Conservation (phyloP, 2,797 vertebrate genomes). For the Ibycter americanus region DNA sequence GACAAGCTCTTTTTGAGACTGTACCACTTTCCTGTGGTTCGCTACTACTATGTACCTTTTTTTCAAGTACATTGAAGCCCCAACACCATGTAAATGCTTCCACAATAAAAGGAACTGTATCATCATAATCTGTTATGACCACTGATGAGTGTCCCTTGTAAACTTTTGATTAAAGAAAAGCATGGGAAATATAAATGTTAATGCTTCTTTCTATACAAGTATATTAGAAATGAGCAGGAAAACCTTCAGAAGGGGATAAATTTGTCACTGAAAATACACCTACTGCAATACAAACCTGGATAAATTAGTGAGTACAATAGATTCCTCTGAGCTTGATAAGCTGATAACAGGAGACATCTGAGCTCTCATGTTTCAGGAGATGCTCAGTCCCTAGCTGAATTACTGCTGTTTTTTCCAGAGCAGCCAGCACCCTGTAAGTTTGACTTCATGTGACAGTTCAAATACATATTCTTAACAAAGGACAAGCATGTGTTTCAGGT, state of each 20-base stretch:
- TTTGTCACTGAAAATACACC: background rate
- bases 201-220: background rate
- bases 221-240: background rate
- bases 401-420: background rate
- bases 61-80: background rate
- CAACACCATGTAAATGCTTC: background rate
- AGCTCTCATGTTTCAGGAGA: background rate
- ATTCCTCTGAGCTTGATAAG: slow-evolving; percentile 15
- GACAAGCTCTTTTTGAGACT: background rate
- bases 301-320: background rate
- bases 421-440: background rate
- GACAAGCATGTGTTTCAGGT: background rate
- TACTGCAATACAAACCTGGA: background rate
- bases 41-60: background rate
- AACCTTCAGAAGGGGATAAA: background rate
- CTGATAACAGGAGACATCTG: background rate
- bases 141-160: background rate
- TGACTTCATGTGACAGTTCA: slow-evolving; percentile 4
- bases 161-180: background rate
- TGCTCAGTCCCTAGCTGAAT: background rate
- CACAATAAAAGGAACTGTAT: background rate
- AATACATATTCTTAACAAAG: background rate
- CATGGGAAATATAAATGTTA: background rate
- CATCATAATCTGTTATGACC: background rate
- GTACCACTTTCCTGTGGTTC: background rate